phyloP scores from a whole-genome alignment of 2,113 vertebrate genomes.

The Mobula hypostoma region DNA sequence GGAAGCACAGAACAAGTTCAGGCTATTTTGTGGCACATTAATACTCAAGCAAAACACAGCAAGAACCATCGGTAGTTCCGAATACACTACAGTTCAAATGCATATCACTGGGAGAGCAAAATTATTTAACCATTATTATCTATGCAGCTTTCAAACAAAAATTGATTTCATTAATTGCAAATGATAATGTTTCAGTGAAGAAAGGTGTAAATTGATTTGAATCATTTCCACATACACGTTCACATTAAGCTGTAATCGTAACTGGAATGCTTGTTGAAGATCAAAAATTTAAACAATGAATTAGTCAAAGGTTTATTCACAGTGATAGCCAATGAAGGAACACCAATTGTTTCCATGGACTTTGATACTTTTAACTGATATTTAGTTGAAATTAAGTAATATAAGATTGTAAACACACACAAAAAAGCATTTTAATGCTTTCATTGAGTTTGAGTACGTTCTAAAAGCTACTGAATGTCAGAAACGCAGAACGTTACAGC shows the following conservation, averaged over 20 bases:
- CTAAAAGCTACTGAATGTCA: too few species aligned
- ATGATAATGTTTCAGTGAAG: neutral
- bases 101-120: neutral
- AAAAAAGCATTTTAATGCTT: too few species aligned
- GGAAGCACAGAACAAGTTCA: neutral
- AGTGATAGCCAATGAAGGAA: too few species aligned
- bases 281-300: too few species aligned
- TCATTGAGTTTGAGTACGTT: too few species aligned
- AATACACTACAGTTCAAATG: neutral
- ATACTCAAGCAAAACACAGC: neutral
- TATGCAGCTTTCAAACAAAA: neutral
- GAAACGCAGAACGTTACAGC: too few species aligned
- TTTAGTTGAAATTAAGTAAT: too few species aligned
- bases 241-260: neutral
- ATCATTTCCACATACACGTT: neutral
- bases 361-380: too few species aligned
- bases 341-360: too few species aligned
- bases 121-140: neutral
- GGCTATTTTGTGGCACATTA: neutral
- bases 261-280: too few species aligned
- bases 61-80: neutral
- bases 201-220: neutral
- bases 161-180: neutral
- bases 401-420: too few species aligned
- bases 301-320: too few species aligned